A percentile compares a stretch with the other conserved stretches of the same genome.
Conservation (phyloP, 2,113 vertebrate species). For the Campylorhamphus procurvoides region DNA sequence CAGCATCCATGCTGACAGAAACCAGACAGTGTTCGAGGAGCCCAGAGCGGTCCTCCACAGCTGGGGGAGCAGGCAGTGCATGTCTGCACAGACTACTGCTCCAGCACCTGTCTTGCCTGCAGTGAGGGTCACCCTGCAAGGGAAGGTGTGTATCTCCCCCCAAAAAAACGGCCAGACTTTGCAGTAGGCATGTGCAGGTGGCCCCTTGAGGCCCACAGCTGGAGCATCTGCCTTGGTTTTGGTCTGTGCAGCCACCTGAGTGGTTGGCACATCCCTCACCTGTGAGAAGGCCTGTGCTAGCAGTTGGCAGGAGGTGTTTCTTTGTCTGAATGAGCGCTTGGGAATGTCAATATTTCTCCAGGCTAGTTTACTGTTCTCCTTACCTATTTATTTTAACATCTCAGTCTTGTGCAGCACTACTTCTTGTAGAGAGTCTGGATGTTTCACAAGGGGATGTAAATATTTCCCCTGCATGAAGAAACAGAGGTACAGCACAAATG, state of each 20-base stretch:
- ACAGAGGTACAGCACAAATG: background rate
- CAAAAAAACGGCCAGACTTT: background rate
- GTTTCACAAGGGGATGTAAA: background rate
- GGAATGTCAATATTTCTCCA: background rate
- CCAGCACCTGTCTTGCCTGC: accelerated
- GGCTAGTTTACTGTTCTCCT: background rate
- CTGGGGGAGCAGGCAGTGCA: accelerated
- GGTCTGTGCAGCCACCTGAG: background rate
- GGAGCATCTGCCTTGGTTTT: background rate
- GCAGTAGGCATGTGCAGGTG: accelerated
- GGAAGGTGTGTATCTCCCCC: background rate
- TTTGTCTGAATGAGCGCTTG: background rate
- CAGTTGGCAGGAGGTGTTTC: background rate
- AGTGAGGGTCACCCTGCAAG: background rate
- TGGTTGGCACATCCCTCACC: background rate
- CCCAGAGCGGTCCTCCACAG: background rate
- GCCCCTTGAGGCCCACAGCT: background rate
- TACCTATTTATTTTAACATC: background rate
- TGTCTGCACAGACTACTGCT: background rate
- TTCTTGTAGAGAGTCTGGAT: background rate
- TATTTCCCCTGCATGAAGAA: background rate
- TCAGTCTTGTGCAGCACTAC: background rate
- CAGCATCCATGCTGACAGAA: background rate
- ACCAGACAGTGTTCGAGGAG: accelerated
- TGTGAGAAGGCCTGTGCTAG: background rate